Base-by-base conservation (phyloP, 2,797 vertebrate species). In the Antennarius maculatus region DNA sequence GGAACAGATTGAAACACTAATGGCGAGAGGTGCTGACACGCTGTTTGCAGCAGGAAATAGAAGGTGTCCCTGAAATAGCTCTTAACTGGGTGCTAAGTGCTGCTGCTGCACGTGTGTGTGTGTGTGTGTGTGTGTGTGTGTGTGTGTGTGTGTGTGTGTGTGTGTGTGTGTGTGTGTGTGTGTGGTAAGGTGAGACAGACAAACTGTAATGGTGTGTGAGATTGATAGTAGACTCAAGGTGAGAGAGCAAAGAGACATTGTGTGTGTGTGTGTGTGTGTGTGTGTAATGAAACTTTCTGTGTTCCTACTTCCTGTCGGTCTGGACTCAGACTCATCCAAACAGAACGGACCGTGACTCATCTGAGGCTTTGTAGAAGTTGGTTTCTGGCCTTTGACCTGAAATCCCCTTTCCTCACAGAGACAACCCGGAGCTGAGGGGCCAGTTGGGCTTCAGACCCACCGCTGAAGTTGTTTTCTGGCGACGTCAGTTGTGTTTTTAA, bases 1-100 rank as follows among this genome's bases (percentile, higher is more conserved):
- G 76, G 71, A 71, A 61, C 62, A 79, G 64, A 83, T 69, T 76
- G 76, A 81, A 59, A 56, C 71, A 5, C 66, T 85, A 72, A 82
- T 85, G 69, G 79, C 5, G 17, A 81, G 61, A 84, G 81, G 81
- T 85, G 81, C 59, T 79, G 85, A 82, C 77, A 84, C 46, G 51
- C 76, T 74, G 77, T 84, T 81, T 70, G 77, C 66, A 43, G 52
- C 54, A 79, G 83, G 81, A 86, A 80, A 87, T 80, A 65, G 66
- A 80, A 77, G 72, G 72, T 82, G 83, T 86, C 80, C 83, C 76
- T 86, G 82, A 87, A 89, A 87, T 77, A 76, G 70, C 85, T 85
- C 82, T 88, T 87, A 88, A 86, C 79, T 61, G 71, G 71, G 69
- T 77, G 80, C 72, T 81, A 85, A 84, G 78, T 87, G 79, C 61